Percentiles rank a stretch among this genome's conserved stretches.
Conservation (phyloP, 1,140 invertebrate species). For the Eumeta japonica region DNA sequence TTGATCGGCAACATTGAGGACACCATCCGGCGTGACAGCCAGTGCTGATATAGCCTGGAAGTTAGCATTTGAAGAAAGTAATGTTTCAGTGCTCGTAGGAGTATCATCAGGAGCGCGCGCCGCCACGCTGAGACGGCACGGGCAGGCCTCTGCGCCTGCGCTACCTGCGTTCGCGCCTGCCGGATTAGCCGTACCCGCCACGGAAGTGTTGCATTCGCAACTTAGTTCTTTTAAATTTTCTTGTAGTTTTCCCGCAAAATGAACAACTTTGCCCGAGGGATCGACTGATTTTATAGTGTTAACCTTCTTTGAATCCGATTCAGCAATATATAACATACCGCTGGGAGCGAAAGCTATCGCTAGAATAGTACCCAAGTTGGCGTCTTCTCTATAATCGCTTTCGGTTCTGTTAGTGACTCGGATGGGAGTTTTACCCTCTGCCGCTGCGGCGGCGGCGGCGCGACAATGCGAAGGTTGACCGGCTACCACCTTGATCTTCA, state of each 20-base stretch:
- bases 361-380: conserved; percentile 70
- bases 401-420: conserved; percentile 41
- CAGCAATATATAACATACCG: conserved; percentile 91
- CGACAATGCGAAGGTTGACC: conserved; percentile 87
- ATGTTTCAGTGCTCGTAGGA: conserved; percentile 74
- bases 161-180: conserved; percentile 36
- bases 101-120: conserved; percentile 61
- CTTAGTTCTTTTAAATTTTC: conserved; percentile 58
- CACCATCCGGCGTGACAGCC: conserved; percentile 89
- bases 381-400: conserved; percentile 44
- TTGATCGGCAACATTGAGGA: conserved; percentile 92
- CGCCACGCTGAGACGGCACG: conserved; percentile 54
- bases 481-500: conserved; percentile 87
- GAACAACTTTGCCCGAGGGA: conserved; percentile 78
- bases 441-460: conserved; percentile 28
- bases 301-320: conserved; percentile 85
- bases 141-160: conserved; percentile 55
- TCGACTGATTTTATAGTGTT: conserved; percentile 85
- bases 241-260: conserved; percentile 76
- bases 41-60: conserved; percentile 90
- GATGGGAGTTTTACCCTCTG: conserved; percentile 37
- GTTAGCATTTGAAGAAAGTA: conserved; percentile 85
- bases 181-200: conserved; percentile 56
- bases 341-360: conserved; percentile 88
- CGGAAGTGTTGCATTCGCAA: conserved; percentile 62